A percentile compares a stretch with the other conserved stretches of the same genome.
Evolutionary conservation across 64 coral and sea anemone genomes (phyloP).

Genomic region (Astreopora myriophthalma): DNA sequence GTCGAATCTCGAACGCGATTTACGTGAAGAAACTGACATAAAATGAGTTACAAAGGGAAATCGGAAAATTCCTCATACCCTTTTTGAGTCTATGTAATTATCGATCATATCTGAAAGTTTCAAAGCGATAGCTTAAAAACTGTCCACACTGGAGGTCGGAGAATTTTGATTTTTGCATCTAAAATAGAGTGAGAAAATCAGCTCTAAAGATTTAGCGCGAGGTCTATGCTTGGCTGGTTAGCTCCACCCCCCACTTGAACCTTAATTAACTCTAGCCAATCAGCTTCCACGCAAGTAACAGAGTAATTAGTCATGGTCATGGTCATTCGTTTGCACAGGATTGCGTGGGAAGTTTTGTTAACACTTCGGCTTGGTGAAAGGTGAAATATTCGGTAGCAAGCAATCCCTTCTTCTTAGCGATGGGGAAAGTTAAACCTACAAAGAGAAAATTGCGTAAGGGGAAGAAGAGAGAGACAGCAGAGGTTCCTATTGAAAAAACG

Average conservation of each 20-base stretch:
- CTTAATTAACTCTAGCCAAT: slow-evolving; percentile 12
- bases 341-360: too few relatives aligned
- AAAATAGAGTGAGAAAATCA: not conserved
- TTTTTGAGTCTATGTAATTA: too few relatives aligned
- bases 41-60: too few relatives aligned
- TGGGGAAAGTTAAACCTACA: not conserved
- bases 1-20: too few relatives aligned
- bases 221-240: slow-evolving; percentile 8
- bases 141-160: too few relatives aligned
- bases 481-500: not conserved
- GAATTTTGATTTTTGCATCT: not conserved
- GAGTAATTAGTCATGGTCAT: not conserved
- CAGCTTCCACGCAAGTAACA: slow-evolving; percentile 2
- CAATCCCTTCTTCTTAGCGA: not conserved
- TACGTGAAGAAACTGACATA: too few relatives aligned
- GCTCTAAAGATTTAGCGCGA: slow-evolving; percentile 9
- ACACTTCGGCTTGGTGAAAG: not conserved
- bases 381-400: not conserved
- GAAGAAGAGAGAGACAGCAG: not conserved
- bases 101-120: too few relatives aligned
- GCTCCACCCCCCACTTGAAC: slow-evolving; percentile 9
- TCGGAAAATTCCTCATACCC: too few relatives aligned
- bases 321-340: not conserved
- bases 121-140: too few relatives aligned
- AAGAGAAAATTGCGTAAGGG: not conserved